Evolutionary conservation across 2,888 invertebrate species (phyloP).

Genomic region (Ophonus ardosiacus): DNA sequence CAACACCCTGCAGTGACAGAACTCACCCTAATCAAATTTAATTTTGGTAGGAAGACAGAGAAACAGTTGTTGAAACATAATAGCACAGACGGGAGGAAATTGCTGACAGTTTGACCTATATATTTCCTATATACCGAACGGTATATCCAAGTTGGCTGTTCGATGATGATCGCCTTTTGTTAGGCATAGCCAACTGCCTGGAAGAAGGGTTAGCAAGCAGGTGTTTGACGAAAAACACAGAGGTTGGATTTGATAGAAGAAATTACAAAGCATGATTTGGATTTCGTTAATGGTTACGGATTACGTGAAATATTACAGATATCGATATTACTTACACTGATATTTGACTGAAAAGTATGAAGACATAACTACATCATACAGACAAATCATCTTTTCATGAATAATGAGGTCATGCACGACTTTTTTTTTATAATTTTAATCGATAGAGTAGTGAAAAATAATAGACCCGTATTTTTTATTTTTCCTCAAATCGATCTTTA

Average conservation of each 20-base stretch:
- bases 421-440: too few species aligned
- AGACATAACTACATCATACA: too few species aligned
- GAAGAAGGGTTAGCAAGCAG: constrained; percentile 55
- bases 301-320: background rate
- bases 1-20: constrained; percentile 60
- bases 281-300: background rate
- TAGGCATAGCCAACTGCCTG: constrained; percentile 44
- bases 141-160: constrained; percentile 45
- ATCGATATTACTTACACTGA: too few species aligned
- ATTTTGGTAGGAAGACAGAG: constrained; percentile 45
- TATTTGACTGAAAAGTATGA: too few species aligned
- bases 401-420: too few species aligned
- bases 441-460: too few species aligned
- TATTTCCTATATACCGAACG: constrained; percentile 58
- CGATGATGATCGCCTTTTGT: constrained; percentile 37
- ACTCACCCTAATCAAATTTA: constrained; percentile 59
- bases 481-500: too few species aligned
- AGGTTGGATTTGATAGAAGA: background rate
- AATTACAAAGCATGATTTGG: background rate
- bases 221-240: constrained; percentile 32
- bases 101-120: constrained; percentile 62
- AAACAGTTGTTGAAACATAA: constrained; percentile 58
- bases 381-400: too few species aligned
- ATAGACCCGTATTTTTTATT: too few species aligned
- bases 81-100: constrained; percentile 47